Conservation (phyloP, 2,797 vertebrate genomes). For the Melopsittacus undulatus region DNA sequence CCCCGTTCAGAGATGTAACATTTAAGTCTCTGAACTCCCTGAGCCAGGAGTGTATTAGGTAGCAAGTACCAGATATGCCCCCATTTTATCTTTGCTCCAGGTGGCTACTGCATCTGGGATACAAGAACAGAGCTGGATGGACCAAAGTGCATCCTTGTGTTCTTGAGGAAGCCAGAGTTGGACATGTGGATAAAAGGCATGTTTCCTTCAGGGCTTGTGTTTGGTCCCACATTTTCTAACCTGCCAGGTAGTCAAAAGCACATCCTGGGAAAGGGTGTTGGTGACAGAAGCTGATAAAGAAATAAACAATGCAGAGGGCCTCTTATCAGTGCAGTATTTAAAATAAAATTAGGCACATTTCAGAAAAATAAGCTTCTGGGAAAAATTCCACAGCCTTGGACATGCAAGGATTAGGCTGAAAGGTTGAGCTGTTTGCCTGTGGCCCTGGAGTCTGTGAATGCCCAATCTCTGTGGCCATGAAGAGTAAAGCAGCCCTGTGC, state of each 20-base stretch:
- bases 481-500: not conserved
- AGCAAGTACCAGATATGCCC: not conserved
- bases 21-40: not conserved
- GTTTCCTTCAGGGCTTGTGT: not conserved
- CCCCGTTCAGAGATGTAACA: not conserved
- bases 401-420: not conserved
- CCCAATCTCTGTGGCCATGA: rapidly evolving
- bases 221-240: not conserved
- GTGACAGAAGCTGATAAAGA: rapidly evolving
- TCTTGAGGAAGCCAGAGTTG: not conserved
- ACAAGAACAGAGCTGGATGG: not conserved
- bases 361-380: not conserved
- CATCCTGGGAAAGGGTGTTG: rapidly evolving
- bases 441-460: not conserved
- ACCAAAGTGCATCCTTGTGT: not conserved
- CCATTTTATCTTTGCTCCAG: not conserved
- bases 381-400: not conserved
- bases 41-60: not conserved
- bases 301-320: rapidly evolving
- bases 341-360: not conserved
- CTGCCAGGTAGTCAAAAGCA: not conserved
- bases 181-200: not conserved
- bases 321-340: not conserved
- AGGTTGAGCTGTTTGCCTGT: not conserved
- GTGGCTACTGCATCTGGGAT: not conserved